These are phyloP conservation scores for Labeo catla DNA, from an alignment of 2,113 vertebrate genomes.

Conservation along the genomic window DNA sequence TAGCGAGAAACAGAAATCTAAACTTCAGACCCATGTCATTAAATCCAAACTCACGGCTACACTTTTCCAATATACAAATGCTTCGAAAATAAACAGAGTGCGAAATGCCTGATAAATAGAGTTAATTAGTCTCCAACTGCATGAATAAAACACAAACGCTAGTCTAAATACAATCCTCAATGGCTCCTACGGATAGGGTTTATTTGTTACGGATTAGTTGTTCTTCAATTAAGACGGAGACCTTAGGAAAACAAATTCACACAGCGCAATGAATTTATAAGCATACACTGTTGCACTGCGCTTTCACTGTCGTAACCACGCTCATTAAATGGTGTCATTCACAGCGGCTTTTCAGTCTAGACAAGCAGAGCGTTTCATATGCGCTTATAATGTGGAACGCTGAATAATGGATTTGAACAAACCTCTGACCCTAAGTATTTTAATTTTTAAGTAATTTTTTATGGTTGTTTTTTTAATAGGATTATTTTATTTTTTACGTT, in stretches of 20 bases:
- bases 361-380: slow-evolving; percentile 13
- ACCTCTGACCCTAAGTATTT: neutral
- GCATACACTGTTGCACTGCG: neutral
- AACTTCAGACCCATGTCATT: slow-evolving; percentile 36
- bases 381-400: slow-evolving; percentile 1
- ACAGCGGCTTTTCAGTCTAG: slow-evolving; percentile 14
- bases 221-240: slow-evolving; percentile 42
- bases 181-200: slow-evolving; percentile 28
- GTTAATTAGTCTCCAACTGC: slow-evolving; percentile 49
- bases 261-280: slow-evolving; percentile 20
- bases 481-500: neutral
- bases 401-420: slow-evolving; percentile 5
- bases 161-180: slow-evolving; percentile 52
- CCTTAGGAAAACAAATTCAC: slow-evolving; percentile 45
- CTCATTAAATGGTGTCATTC: slow-evolving; percentile 41
- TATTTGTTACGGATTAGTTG: slow-evolving; percentile 44
- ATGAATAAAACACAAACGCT: neutral
- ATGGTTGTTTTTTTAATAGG: neutral
- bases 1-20: slow-evolving; percentile 34
- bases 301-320: neutral
- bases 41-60: slow-evolving; percentile 46
- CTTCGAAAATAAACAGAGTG: slow-evolving; percentile 53
- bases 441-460: neutral
- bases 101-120: slow-evolving; percentile 52
- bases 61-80: slow-evolving; percentile 53